Percentiles rank a stretch among this genome's conserved stretches.
Evolutionary conservation across 1,140 invertebrate species (phyloP).

Genomic region (Papilio aristodemus): DNA sequence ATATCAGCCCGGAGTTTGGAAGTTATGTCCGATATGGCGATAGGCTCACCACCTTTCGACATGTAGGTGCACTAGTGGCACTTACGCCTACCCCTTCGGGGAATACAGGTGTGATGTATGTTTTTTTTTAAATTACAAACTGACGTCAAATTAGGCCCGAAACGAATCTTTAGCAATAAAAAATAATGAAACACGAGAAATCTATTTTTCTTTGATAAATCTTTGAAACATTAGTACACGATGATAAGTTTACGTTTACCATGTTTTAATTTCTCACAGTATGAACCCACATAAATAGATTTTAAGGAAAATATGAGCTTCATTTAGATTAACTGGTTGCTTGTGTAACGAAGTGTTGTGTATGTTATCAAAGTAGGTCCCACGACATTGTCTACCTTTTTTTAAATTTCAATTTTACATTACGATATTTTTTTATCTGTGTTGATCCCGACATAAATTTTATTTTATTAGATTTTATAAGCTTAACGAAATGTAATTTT

Average conservation of each 20-base stretch:
- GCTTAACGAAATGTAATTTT: conserved; percentile 29
- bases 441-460: conserved; percentile 5
- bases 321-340: conserved; percentile 76
- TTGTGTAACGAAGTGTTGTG: conserved; percentile 73
- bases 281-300: conserved; percentile 65
- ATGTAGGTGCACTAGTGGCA: too few relatives aligned
- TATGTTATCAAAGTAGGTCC: conserved; percentile 52
- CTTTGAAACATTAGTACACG: too few relatives aligned
- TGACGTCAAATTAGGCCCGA: too few relatives aligned
- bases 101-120: too few relatives aligned
- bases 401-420: conserved; percentile 33
- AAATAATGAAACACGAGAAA: too few relatives aligned
- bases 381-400: conserved; percentile 39
- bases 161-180: too few relatives aligned
- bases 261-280: conserved; percentile 38
- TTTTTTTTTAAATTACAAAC: too few relatives aligned
- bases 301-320: conserved; percentile 79
- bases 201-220: too few relatives aligned
- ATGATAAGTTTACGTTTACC: not conserved
- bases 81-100: too few relatives aligned
- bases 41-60: too few relatives aligned
- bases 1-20: too few relatives aligned
- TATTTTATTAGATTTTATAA: conserved; percentile 29
- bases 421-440: conserved; percentile 36
- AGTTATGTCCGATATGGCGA: too few relatives aligned